These are phyloP conservation scores for Drosophila lacteicornis DNA, from an alignment of 1,140 invertebrate species.

Conservation along the genomic window DNA sequence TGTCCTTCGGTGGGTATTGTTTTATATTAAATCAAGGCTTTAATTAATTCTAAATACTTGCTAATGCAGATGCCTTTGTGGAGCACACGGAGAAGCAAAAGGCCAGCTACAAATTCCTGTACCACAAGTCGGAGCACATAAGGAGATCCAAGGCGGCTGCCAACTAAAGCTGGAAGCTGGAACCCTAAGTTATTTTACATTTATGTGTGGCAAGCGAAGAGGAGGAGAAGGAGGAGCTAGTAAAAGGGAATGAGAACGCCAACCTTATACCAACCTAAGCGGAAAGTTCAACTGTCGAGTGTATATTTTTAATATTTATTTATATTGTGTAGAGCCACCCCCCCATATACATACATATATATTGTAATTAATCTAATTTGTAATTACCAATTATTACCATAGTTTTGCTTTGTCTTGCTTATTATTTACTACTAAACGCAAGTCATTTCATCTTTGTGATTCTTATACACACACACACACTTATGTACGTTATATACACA, in stretches of 20 bases:
- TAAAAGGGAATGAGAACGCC: not conserved
- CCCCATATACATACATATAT: slow-evolving; percentile 6
- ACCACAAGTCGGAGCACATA: slow-evolving; percentile 75
- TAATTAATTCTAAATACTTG: not conserved
- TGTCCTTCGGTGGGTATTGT: slow-evolving; percentile 68
- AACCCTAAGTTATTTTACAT: slow-evolving; percentile 21
- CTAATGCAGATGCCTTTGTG: slow-evolving; percentile 23
- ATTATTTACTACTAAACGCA: slow-evolving; percentile 59
- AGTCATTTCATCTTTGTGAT: slow-evolving; percentile 76
- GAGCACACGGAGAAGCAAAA: slow-evolving; percentile 58
- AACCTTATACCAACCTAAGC: slow-evolving; percentile 32
- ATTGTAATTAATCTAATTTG: slow-evolving; percentile 57
- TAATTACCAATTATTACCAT: slow-evolving; percentile 29
- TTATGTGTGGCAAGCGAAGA: not conserved
- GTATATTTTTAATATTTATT: slow-evolving; percentile 60
- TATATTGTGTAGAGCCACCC: slow-evolving; percentile 30
- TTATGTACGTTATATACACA: slow-evolving; percentile 25
- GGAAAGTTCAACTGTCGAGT: slow-evolving; percentile 64
- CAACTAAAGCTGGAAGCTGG: slow-evolving; percentile 45
- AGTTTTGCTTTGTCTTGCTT: slow-evolving; percentile 49
- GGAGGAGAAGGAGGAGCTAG: not conserved
- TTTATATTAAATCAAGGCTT: not conserved
- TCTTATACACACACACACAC: slow-evolving; percentile 47
- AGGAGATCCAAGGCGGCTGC: slow-evolving; percentile 45
- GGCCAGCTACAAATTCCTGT: slow-evolving; percentile 67